Percentiles rank a stretch among this genome's conserved stretches.
phyloP scores from a whole-genome alignment of 2,888 invertebrate genomes.

The Labia minor region DNA sequence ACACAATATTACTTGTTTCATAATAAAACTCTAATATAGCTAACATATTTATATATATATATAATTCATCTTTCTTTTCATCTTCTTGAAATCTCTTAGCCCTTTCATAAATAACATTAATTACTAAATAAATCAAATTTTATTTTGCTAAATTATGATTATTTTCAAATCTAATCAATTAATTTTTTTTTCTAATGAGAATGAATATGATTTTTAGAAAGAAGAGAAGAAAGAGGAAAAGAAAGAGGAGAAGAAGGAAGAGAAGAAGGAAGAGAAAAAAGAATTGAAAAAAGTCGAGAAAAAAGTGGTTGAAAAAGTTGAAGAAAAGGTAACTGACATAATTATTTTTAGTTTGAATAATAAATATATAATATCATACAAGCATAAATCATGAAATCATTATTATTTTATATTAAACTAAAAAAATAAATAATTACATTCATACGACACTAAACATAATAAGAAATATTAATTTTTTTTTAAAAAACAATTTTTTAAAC shows the following conservation, averaged over 20 bases:
- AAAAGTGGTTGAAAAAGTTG: constrained; percentile 29
- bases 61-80: no score
- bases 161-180: background rate
- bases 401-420: background rate
- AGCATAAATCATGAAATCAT: background rate
- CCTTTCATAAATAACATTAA: no score
- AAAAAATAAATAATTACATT: background rate
- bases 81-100: no score
- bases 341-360: background rate
- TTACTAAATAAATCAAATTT: background rate
- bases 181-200: constrained; percentile 23
- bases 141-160: no score
- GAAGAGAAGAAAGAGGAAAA: constrained; percentile 27
- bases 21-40: no score
- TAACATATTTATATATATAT: no score
- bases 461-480: no score
- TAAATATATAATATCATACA: background rate
- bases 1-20: no score
- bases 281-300: constrained; percentile 36
- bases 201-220: constrained; percentile 25
- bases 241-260: constrained; percentile 37
- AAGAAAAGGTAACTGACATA: constrained; percentile 20
- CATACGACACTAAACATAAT: background rate
- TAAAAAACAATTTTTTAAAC: no score
- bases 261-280: constrained; percentile 38